Evolutionary conservation across 2,113 vertebrate genomes (phyloP), one percentile per base, ranked within the genome.

Genomic region (Cercopithecus mona): DNA sequence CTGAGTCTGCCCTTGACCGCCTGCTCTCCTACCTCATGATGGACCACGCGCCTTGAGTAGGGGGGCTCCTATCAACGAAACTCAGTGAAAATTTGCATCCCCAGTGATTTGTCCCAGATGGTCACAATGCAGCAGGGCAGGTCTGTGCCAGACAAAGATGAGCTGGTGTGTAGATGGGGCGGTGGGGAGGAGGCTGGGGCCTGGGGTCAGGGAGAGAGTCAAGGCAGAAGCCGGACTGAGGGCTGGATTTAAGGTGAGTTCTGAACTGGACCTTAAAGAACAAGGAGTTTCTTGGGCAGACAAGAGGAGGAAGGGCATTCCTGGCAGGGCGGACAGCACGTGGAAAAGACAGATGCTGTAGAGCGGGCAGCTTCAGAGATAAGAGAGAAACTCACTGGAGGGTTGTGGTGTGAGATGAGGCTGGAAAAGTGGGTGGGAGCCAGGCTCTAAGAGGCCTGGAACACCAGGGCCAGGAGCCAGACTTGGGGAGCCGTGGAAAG

Each of bases 301-400:
- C 1, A 38, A n/a, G 61, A 38, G 45, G 25, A 66, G 40, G n/a
- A 50, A 66, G 23, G 40, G n/a, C 55, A 75, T 23, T 43, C 64
- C 64, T 25, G 3, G 30, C 61, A 35, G 64, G 40, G 23, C 0
- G 8, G 7, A 40, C 40, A 1, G 20, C 27, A n/a, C 18, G 25
- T 64, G 25, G 82, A 48, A 25, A 32, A 13, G 12, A 35, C 88
- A 84, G 76, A 48, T 30, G 81, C 43, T 14, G 5, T 68, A 3
- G n/a, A 13, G 8, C 1, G 0, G 23, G 59, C 59, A 38, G 66
- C 40, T 95, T 13, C 11, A 9, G 81, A 81, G 23, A 57, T 9
- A 10, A 50, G 12, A 70, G 75, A 48, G 64, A 68, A 85, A 5
- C 32, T 50, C 45, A 38, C 3, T 10, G 32, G 66, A 52, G 5